Percentiles rank a stretch among this genome's conserved stretches.
Evolutionary conservation across 1,140 invertebrate species (phyloP).

Genomic region (Dufourea novaeangliae): DNA sequence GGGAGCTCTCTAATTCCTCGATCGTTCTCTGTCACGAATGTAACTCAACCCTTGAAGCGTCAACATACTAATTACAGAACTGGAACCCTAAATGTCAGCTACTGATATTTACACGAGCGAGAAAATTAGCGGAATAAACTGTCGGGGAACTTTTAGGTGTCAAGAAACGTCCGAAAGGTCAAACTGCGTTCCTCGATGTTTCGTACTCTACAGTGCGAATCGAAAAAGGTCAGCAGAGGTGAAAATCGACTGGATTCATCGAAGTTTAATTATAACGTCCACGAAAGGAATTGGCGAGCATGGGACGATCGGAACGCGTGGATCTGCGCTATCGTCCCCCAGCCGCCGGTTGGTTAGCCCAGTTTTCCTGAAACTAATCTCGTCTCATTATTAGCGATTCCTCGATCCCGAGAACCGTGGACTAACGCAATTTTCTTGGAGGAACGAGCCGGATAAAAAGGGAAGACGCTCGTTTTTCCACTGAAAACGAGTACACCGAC

Average conservation of each 20-base stretch:
- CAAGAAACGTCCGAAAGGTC: not conserved
- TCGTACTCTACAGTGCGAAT: too few species aligned
- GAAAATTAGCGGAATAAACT: not conserved
- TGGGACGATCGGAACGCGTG: not conserved
- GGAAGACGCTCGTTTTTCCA: constrained; percentile 13
- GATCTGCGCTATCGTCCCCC: constrained; percentile 43
- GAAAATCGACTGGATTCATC: not conserved
- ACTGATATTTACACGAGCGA: not conserved
- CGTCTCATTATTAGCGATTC: constrained; percentile 34
- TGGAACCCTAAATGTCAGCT: not conserved
- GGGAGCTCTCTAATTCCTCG: not conserved
- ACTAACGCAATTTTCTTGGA: constrained; percentile 48
- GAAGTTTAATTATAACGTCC: not conserved
- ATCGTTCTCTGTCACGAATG: too few species aligned
- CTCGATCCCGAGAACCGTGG: constrained; percentile 1
- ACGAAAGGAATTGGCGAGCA: constrained; percentile 24
- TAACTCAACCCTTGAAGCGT: not conserved
- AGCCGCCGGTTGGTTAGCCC: constrained; percentile 39
- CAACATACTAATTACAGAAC: not conserved
- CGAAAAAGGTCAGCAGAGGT: not conserved
- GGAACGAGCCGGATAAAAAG: constrained; percentile 37
- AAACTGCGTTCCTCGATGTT: too few species aligned
- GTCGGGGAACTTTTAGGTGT: not conserved
- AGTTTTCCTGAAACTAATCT: constrained; percentile 47
- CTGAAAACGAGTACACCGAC: constrained; percentile 4